Percentiles rank a stretch among this genome's conserved stretches.
These are phyloP conservation scores for Harpalus rubripes DNA, from an alignment of 2,888 invertebrate genomes.

Conservation along the genomic window DNA sequence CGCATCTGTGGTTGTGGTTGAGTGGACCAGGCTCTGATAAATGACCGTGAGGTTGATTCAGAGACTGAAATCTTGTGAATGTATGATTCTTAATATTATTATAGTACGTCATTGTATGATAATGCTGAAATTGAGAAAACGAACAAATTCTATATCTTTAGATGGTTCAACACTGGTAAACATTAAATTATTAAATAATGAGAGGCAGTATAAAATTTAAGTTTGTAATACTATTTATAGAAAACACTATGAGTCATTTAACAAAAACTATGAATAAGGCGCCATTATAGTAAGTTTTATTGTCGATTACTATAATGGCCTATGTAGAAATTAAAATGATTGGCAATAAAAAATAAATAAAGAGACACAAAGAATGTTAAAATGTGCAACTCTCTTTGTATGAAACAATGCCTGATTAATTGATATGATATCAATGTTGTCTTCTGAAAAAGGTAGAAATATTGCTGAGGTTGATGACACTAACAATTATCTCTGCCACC, in stretches of 20 bases:
- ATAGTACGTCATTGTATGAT: no score
- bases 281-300: slow-evolving; percentile 8
- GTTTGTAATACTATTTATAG: neutral
- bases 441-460: neutral
- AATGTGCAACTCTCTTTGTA: neutral
- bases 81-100: no score
- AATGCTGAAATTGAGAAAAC: no score
- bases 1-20: no score
- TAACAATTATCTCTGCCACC: slow-evolving; percentile 1
- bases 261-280: slow-evolving; percentile 15
- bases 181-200: no score
- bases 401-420: slow-evolving; percentile 4
- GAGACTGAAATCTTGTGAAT: no score
- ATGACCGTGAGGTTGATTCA: no score
- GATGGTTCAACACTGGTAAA: no score
- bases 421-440: neutral
- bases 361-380: neutral
- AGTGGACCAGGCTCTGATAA: no score
- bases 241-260: neutral
- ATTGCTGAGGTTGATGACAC: neutral
- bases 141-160: no score
- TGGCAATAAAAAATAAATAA: neutral
- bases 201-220: no score
- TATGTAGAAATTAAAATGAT: neutral
- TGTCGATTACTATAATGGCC: neutral